Conservation (phyloP, 2,113 vertebrate genomes). For the Bungarus multicinctus region DNA sequence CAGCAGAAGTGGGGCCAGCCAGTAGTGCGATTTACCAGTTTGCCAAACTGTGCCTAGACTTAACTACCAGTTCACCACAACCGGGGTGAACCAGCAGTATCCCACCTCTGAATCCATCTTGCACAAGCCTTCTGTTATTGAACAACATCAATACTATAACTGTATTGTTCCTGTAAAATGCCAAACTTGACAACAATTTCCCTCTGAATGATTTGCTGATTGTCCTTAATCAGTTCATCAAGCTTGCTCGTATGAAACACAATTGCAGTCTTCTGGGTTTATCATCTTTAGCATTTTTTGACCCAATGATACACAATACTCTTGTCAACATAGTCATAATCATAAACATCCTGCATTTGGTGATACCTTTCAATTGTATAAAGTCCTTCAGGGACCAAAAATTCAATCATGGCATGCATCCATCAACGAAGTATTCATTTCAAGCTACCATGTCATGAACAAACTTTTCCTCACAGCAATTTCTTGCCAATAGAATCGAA, state of each 20-base stretch:
- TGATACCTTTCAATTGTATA: neutral
- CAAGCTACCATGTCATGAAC: neutral
- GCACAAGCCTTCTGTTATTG: neutral
- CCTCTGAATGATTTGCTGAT: neutral
- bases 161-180: neutral
- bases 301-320: neutral
- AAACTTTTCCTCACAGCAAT: neutral
- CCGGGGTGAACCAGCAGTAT: too few species aligned
- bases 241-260: neutral
- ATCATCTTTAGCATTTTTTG: neutral
- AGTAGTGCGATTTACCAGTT: too few species aligned
- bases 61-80: too few species aligned
- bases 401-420: neutral
- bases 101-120: neutral
- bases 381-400: neutral
- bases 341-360: neutral
- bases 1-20: too few species aligned
- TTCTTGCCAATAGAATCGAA: neutral
- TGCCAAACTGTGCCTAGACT: too few species aligned
- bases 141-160: neutral
- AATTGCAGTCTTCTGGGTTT: neutral
- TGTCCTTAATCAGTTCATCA: neutral
- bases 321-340: neutral
- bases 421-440: neutral
- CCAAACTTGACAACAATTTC: neutral